Evolutionary conservation across 2,888 invertebrate genomes (phyloP).

Genomic region (Coleophora deauratella): DNA sequence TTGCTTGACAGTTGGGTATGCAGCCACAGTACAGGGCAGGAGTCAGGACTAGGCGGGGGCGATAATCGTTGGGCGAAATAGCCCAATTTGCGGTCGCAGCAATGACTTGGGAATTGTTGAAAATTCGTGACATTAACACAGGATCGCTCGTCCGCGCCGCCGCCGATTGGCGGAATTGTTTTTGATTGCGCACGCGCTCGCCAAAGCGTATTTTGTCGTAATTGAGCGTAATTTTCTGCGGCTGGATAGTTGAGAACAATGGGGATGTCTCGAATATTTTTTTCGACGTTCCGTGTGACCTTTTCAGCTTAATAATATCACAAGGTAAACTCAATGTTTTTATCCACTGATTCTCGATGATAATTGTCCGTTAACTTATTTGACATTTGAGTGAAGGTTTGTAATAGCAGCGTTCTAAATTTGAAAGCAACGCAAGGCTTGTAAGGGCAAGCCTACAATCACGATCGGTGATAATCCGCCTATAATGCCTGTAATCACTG

Average conservation of each 20-base stretch:
- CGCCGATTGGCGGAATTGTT: slow-evolving; percentile 48
- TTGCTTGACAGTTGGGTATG: too few relatives aligned
- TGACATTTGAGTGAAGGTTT: too few relatives aligned
- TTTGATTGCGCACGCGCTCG: slow-evolving; percentile 47
- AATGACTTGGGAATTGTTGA: slow-evolving; percentile 37
- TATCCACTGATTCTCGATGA: too few relatives aligned
- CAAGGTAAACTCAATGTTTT: too few relatives aligned
- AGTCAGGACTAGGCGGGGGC: slow-evolving; percentile 18
- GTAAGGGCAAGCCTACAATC: slow-evolving; percentile 14
- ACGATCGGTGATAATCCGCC: slow-evolving; percentile 19
- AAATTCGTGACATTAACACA: slow-evolving; percentile 47
- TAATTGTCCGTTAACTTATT: too few relatives aligned
- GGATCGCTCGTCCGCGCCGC: slow-evolving; percentile 37
- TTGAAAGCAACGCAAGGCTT: too few relatives aligned
- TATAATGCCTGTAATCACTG: slow-evolving; percentile 23
- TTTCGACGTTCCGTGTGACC: slow-evolving; percentile 6
- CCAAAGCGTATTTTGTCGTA: slow-evolving; percentile 27
- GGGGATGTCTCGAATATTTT: slow-evolving; percentile 7
- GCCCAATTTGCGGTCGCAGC: slow-evolving; percentile 40
- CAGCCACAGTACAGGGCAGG: too few relatives aligned
- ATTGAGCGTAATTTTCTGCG: slow-evolving; percentile 28
- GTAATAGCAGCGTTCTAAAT: too few relatives aligned
- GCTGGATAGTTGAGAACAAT: slow-evolving; percentile 9
- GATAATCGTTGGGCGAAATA: slow-evolving; percentile 28
- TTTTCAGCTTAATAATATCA: slow-evolving; percentile 1